Evolutionary conservation across 2,888 invertebrate genomes (phyloP).

Genomic region (Amorpha juglandis): DNA sequence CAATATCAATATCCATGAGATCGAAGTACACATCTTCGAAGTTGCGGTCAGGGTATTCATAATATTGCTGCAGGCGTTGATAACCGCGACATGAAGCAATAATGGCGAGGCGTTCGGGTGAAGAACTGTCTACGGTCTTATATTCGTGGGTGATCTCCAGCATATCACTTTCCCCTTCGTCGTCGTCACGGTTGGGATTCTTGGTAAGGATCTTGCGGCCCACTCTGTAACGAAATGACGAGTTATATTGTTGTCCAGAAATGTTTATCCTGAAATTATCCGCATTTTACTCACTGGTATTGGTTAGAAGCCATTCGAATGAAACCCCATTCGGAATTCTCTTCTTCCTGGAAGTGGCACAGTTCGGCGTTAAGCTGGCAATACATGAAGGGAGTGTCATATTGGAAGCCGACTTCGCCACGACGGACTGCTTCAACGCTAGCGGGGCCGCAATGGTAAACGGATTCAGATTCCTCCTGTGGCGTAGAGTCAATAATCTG

Average conservation of each 20-base stretch:
- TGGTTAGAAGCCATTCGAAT: conserved; percentile 86
- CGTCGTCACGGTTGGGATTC: conserved; percentile 85
- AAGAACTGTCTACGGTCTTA: conserved; percentile 86
- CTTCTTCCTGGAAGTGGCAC: conserved; percentile 89
- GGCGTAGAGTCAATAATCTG: conserved; percentile 92
- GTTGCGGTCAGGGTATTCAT: conserved; percentile 84
- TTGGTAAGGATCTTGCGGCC: conserved; percentile 88
- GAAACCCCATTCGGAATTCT: conserved; percentile 87
- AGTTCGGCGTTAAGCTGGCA: conserved; percentile 91
- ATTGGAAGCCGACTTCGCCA: conserved; percentile 89
- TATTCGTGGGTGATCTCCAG: conserved; percentile 87
- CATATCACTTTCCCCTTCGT: conserved; percentile 86
- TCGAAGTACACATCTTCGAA: conserved; percentile 87
- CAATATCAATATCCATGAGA: conserved; percentile 86
- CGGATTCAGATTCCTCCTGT: conserved; percentile 87
- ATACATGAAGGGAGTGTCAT: conserved; percentile 90
- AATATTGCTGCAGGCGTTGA: conserved; percentile 85
- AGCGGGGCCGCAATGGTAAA: conserved; percentile 86
- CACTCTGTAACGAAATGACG: conserved; percentile 72
- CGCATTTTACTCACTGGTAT: conserved; percentile 83
- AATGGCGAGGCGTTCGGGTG: conserved; percentile 87
- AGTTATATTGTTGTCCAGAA: not conserved
- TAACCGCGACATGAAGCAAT: conserved; percentile 87
- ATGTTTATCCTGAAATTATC: conserved; percentile 2
- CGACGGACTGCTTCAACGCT: conserved; percentile 88